These are phyloP conservation scores for Heteromyza rotundicornis DNA, from an alignment of 2,888 invertebrate genomes.

Conservation along the genomic window DNA sequence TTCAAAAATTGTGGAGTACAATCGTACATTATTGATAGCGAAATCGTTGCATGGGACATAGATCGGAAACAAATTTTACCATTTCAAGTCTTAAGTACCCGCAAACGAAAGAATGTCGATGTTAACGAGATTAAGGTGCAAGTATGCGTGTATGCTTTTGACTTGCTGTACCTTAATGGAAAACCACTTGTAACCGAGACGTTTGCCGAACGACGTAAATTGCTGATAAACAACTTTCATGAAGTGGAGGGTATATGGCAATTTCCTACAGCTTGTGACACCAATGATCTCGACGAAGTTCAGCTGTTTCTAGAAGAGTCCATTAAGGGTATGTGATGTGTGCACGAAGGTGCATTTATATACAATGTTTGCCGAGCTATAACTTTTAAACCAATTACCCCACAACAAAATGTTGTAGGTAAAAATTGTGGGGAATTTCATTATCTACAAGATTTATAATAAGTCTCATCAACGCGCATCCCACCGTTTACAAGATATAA, in stretches of 20 bases:
- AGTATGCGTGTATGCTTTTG: slow-evolving; percentile 97
- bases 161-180: slow-evolving; percentile 91
- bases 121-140: slow-evolving; percentile 68
- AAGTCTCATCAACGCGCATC: too few relatives aligned
- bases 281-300: slow-evolving; percentile 86
- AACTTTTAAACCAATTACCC: too few relatives aligned
- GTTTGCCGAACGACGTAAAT: slow-evolving; percentile 74
- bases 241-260: slow-evolving; percentile 82
- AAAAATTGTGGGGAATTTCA: too few relatives aligned
- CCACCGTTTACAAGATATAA: too few relatives aligned
- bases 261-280: slow-evolving; percentile 85
- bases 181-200: slow-evolving; percentile 80
- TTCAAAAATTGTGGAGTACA: slow-evolving; percentile 68
- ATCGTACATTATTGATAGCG: slow-evolving; percentile 93
- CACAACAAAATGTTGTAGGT: too few relatives aligned
- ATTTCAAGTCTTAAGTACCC: slow-evolving; percentile 93
- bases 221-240: slow-evolving; percentile 75
- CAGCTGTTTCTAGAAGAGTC: slow-evolving; percentile 93
- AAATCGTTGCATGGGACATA: slow-evolving; percentile 96
- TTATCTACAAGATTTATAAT: too few relatives aligned
- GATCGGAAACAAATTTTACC: slow-evolving; percentile 89
- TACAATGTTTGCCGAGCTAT: too few relatives aligned
- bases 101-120: slow-evolving; percentile 85
- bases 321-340: slow-evolving; percentile 85
- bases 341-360: too few relatives aligned